Evolutionary conservation across 2,797 vertebrate genomes (phyloP).

Genomic region (Choloepus didactylus): DNA sequence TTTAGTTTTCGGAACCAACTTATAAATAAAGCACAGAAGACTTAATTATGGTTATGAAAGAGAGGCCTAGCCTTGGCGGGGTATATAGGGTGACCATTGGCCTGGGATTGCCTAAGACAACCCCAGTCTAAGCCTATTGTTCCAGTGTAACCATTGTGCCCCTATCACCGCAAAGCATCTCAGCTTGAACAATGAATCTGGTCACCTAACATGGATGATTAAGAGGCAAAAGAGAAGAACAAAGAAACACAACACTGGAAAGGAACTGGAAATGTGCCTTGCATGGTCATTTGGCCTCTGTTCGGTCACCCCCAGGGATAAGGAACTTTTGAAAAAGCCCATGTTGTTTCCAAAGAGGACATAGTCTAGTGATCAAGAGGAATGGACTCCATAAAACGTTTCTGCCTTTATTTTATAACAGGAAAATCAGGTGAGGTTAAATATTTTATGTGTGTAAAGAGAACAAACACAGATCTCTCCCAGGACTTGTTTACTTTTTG

Average conservation of each 20-base stretch:
- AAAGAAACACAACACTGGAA: background rate
- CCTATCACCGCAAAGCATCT: background rate
- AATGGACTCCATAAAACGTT: slow-evolving; percentile 18
- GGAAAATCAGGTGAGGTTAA: slow-evolving; percentile 59
- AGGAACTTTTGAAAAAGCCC: background rate
- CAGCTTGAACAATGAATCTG: background rate
- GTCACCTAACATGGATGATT: background rate
- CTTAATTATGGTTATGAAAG: background rate
- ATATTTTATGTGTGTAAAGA: slow-evolving; percentile 51
- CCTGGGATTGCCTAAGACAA: background rate
- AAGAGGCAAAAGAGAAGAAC: background rate
- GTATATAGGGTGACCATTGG: background rate
- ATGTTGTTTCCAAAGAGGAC: background rate
- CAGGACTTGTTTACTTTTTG: slow-evolving; percentile 63
- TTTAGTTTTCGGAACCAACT: background rate
- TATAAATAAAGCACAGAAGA: background rate
- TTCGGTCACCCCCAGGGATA: background rate
- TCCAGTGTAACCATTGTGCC: background rate
- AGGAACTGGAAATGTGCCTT: background rate
- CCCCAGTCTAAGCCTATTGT: background rate
- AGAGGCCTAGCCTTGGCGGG: background rate
- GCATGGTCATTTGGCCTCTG: background rate
- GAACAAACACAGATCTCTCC: slow-evolving; percentile 53
- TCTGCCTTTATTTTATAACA: slow-evolving; percentile 22
- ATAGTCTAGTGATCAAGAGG: slow-evolving; percentile 14